Evolutionary conservation across 2,888 invertebrate species (phyloP).

Genomic region (Ctenicera cuprea): DNA sequence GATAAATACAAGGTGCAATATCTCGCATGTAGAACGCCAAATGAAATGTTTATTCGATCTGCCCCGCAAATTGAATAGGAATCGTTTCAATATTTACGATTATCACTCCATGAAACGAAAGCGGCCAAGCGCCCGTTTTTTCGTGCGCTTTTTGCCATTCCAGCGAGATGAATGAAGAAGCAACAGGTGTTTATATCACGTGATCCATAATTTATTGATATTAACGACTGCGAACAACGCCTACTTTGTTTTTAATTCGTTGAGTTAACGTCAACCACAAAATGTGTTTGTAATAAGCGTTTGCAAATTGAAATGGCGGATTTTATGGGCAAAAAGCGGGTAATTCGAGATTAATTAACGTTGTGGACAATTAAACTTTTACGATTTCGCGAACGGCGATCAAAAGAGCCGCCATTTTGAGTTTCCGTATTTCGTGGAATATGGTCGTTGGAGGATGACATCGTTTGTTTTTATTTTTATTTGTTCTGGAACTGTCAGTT

Average conservation of each 20-base stretch:
- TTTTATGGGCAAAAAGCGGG: background rate
- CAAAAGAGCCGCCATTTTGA: conserved; percentile 21
- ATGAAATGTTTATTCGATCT: conserved; percentile 24
- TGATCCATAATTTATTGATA: conserved; percentile 24
- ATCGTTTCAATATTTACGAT: conserved; percentile 16
- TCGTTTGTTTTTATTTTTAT: background rate
- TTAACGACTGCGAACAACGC: conserved; percentile 13
- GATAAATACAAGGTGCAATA: background rate
- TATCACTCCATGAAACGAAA: background rate
- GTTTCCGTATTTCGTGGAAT: background rate
- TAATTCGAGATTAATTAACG: conserved; percentile 20
- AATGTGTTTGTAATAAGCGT: conserved; percentile 9
- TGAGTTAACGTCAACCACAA: background rate
- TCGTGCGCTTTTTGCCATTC: conserved; percentile 9
- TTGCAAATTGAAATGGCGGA: conserved; percentile 2
- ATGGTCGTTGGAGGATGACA: background rate
- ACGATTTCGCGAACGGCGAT: conserved; percentile 1
- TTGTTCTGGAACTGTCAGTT: too few species aligned
- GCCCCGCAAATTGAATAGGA: conserved; percentile 18
- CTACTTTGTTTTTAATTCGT: conserved; percentile 18
- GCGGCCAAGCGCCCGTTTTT: background rate
- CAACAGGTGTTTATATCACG: conserved; percentile 28
- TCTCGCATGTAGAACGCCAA: background rate
- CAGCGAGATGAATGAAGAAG: conserved; percentile 17
- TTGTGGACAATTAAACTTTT: conserved; percentile 14